Base-by-base conservation (phyloP, 1,140 invertebrate genomes). In the Drosophila subpulchrella region DNA sequence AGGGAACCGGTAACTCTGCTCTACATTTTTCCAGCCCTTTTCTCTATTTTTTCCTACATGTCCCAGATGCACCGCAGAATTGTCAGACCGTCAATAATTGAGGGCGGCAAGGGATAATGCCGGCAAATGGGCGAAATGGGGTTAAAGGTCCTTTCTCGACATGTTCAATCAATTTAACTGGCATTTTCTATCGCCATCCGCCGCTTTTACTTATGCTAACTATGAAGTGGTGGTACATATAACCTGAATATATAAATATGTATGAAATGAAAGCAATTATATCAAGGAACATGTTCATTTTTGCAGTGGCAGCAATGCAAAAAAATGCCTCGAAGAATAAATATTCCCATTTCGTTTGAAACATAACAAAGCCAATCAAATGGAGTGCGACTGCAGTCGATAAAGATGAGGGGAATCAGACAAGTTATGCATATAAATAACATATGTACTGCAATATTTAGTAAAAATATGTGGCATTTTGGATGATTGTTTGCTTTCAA, bases 111-210 rank as follows among this genome's bases (percentile, higher is more conserved):
- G 55, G 46, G 30, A 56, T 30, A 46, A 57, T 17, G 24, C 20
- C 17, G n/a, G 13, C 12, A 30, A 42, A 32, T 17, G n/a, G 27
- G 17, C 27, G 11, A 13, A 39, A 34, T 17, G 8, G 75, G 42
- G 46, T 13, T 20, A 74, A 66, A 68, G 75, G 58, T 58, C 48
- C 55, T 24, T 41, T n/a, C 30, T 15, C 73, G 67, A 60, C 63
- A 57, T 75, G 63, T 67, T 84, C 78, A 86, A 85, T 85, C 82
- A 75, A 74, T 62, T 74, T 67, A 38, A 66, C 53, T 71, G 82
- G 55, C 81, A 44, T 66, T 65, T 70, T 71, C 59, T 59, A 51
- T 46, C 38, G 53, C 50, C 17, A 57, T 32, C 30, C 36, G 34
- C 54, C 38, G 36, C 34, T 46, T 48, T 48, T 38, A 54, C 65